Conservation (phyloP, 2,888 invertebrate species). For the Eupithecia pulchellata region DNA sequence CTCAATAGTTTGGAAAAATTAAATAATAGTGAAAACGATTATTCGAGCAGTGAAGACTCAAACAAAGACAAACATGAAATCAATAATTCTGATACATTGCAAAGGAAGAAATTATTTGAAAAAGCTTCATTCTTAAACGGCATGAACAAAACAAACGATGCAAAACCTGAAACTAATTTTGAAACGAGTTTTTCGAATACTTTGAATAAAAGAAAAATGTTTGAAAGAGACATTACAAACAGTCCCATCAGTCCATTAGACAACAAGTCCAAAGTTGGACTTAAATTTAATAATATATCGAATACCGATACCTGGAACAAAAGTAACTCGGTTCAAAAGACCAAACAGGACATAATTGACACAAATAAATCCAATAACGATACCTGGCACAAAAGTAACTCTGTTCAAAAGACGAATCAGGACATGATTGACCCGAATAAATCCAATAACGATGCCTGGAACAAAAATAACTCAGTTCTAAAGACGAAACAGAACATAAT, state of each 20-base stretch:
- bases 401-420: constrained; percentile 48
- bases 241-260: constrained; percentile 50
- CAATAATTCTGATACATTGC: constrained; percentile 60
- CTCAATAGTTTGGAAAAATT: constrained; percentile 59
- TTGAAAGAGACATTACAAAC: constrained; percentile 65
- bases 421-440: constrained; percentile 44
- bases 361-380: constrained; percentile 45
- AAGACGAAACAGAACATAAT: constrained; percentile 46
- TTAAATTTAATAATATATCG: constrained; percentile 58
- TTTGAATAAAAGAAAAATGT: constrained; percentile 72
- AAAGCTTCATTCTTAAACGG: constrained; percentile 66
- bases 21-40: constrained; percentile 59
- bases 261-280: constrained; percentile 49
- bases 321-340: too few species aligned
- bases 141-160: constrained; percentile 56
- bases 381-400: constrained; percentile 54
- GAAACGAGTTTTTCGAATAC: constrained; percentile 71
- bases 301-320: too few species aligned
- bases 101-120: constrained; percentile 61
- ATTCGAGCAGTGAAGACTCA: constrained; percentile 65
- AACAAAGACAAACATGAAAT: constrained; percentile 67
- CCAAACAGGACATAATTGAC: too few species aligned
- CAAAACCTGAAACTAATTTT: constrained; percentile 60
- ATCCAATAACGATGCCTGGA: constrained; percentile 47
- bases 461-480: constrained; percentile 52